Base-by-base conservation (phyloP, 2,113 vertebrate species). In the Atherinomorus stipes region DNA sequence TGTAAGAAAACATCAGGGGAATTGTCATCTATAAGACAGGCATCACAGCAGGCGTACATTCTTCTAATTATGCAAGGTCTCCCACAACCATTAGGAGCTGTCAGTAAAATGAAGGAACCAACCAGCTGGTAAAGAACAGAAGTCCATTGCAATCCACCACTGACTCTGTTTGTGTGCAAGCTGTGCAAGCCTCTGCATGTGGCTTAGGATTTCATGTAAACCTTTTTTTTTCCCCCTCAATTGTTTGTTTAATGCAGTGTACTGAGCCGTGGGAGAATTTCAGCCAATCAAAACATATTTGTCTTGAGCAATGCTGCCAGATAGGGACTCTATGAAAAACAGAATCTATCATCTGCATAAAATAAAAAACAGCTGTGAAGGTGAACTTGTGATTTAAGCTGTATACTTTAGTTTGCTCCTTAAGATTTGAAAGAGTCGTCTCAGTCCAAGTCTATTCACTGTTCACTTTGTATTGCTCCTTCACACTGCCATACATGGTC, bases 1-100 rank as follows among this genome's bases (percentile, higher is more conserved):
- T 53, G 64, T 28, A 57, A 72, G 21, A 58, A 78, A 78, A 76
- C 77, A 84, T 85, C 67, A 79, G 71, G 64, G 75, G 72, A 56
- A 77, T 42, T 73, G 76, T 75, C 75, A 85, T 75, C 86, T 85
- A 66, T 88, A 67, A 89, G 85, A 89, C 80, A 81, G 86, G 83
- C 74, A 61, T 90, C 87, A 78, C 69, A 74, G 88, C 82, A 82
- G 85, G 64, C 64, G 59, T 64, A 64, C 52, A 47, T 51, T 76
- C 85, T 51, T 68, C 80, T 91, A 89, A 90, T 91, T 92, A 90
- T 80, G 44, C 83, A 78, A 89, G 88, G 87, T 89, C 85, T 87
- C 65, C 84, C 73, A 59, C 67, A 23, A 49, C 85, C 83, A 91
- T 91, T 91, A 90, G 83, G 66, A 79, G 82, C 87, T 87, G 85